These are phyloP conservation scores for Malurus leucopterus DNA, from an alignment of 2,797 vertebrate genomes.

Conservation along the genomic window DNA sequence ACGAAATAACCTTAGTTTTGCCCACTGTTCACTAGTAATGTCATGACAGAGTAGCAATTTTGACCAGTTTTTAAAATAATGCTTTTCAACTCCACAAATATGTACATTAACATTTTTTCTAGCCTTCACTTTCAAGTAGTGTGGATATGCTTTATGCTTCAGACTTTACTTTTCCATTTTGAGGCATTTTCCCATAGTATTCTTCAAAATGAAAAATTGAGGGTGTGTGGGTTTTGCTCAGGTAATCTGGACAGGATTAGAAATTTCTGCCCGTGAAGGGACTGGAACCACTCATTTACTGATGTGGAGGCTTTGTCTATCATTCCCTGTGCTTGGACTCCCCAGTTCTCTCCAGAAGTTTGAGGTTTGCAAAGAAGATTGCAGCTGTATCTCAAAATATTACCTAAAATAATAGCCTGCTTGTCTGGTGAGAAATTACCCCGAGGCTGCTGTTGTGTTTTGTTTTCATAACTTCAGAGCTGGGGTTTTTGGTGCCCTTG, in stretches of 20 bases:
- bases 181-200: background rate
- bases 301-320: background rate
- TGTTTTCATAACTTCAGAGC: background rate
- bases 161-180: background rate
- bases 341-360: background rate
- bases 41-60: background rate
- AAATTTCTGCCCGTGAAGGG: background rate
- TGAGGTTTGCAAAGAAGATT: background rate
- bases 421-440: background rate
- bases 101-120: background rate
- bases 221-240: fast-evolving
- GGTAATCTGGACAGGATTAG: background rate
- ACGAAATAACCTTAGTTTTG: background rate
- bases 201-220: background rate
- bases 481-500: no score
- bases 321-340: background rate
- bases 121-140: background rate
- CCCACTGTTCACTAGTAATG: background rate
- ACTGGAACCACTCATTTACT: background rate
- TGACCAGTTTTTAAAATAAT: background rate
- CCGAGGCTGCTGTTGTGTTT: background rate
- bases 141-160: background rate
- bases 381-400: background rate
- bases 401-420: background rate
- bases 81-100: background rate